Conservation (phyloP, 2,113 vertebrate genomes). For the Plecturocebus donacophilus region DNA sequence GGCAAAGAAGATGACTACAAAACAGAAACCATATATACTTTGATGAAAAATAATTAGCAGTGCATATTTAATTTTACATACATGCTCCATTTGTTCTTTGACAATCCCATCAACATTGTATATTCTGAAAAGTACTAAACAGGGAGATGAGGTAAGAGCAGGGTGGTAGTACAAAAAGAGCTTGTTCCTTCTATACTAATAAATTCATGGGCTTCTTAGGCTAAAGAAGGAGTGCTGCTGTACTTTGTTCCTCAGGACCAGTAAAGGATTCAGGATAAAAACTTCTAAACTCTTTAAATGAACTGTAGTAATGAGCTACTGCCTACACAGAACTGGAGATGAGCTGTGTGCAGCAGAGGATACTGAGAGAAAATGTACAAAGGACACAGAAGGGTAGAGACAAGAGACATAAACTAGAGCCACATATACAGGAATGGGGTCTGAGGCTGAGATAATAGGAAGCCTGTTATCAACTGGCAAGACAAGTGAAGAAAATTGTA, state of each 20-base stretch:
- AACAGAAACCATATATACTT: not conserved
- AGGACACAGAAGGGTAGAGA: not conserved
- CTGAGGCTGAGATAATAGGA: too few relatives aligned
- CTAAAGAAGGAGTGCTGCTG: not conserved
- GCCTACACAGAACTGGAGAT: not conserved
- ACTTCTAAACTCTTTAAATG: not conserved
- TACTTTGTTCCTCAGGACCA: not conserved
- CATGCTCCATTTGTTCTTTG: not conserved
- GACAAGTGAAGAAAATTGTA: too few relatives aligned
- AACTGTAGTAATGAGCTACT: not conserved
- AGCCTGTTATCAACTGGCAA: too few relatives aligned
- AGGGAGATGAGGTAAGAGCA: too few relatives aligned
- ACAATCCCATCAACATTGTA: not conserved
- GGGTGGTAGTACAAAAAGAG: not conserved
- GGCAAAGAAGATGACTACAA: not conserved
- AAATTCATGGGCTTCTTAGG: too few relatives aligned
- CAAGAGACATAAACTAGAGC: too few relatives aligned
- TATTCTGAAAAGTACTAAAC: not conserved
- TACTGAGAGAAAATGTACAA: not conserved
- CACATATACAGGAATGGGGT: too few relatives aligned
- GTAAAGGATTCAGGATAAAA: not conserved
- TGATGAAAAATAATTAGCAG: not conserved
- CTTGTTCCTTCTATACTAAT: not conserved
- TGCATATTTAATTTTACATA: not conserved
- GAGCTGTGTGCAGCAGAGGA: not conserved